These are phyloP conservation scores for Hormaphis cornu DNA, from an alignment of 1,140 invertebrate species.

Conservation along the genomic window DNA sequence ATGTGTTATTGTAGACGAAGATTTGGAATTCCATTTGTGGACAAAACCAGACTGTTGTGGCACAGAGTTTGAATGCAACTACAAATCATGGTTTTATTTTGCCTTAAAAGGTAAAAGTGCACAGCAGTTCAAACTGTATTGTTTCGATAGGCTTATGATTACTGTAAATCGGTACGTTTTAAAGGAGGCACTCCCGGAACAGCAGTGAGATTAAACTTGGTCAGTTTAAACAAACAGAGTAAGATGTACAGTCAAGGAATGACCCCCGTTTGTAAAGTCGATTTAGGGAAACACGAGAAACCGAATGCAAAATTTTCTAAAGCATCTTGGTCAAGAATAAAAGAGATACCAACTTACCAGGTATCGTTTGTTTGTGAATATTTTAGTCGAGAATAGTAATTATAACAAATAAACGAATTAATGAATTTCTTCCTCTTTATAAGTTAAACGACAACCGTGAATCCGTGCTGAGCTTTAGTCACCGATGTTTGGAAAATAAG, in stretches of 20 bases:
- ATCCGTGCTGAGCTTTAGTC: slow-evolving; percentile 66
- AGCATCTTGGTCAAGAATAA: slow-evolving; percentile 62
- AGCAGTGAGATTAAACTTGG: slow-evolving; percentile 68
- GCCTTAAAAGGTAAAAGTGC: slow-evolving; percentile 54
- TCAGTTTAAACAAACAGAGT: slow-evolving; percentile 79
- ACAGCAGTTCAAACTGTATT: not conserved
- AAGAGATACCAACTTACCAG: slow-evolving; percentile 54
- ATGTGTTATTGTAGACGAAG: slow-evolving; percentile 23
- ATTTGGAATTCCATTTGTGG: slow-evolving; percentile 75
- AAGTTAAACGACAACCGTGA: slow-evolving; percentile 6
- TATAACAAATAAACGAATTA: not conserved
- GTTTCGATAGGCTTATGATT: not conserved
- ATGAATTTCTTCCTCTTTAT: not conserved
- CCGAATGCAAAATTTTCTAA: slow-evolving; percentile 46
- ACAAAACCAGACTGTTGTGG: slow-evolving; percentile 79
- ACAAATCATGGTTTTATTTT: slow-evolving; percentile 91
- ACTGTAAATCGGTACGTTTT: slow-evolving; percentile 28
- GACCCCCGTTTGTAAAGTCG: slow-evolving; percentile 61
- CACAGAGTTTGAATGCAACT: slow-evolving; percentile 80
- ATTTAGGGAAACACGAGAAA: slow-evolving; percentile 48
- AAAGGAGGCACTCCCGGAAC: slow-evolving; percentile 48
- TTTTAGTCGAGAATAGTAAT: too few relatives aligned
- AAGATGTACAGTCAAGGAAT: slow-evolving; percentile 88
- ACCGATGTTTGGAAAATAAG: slow-evolving; percentile 60
- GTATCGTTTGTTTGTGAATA: not conserved